Conservation (phyloP, 2,797 vertebrate species). For the Antennarius maculatus region DNA sequence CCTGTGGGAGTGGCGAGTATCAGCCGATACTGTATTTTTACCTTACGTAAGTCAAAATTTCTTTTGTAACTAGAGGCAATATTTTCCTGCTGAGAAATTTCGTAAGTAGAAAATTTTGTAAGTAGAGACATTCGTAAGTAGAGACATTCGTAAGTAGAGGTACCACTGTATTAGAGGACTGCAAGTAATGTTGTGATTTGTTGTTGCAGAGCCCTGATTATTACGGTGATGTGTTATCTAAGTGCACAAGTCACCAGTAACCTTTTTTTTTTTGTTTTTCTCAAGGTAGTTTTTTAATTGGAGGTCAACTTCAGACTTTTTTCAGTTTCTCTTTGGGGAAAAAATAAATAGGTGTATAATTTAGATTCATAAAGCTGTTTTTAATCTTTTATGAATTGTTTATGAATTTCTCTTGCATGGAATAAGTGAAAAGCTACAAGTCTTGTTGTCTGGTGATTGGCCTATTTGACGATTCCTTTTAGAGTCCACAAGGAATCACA, state of each 20-base stretch:
- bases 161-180: slow-evolving; percentile 44
- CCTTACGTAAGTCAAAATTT: too few species aligned
- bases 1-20: too few species aligned
- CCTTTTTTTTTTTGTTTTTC: slow-evolving; percentile 4
- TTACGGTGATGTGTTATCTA: slow-evolving; percentile 34
- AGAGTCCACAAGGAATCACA: slow-evolving; percentile 77
- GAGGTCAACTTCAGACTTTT: not conserved
- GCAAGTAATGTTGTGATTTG: slow-evolving; percentile 81
- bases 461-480: slow-evolving; percentile 74
- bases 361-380: slow-evolving; percentile 16
- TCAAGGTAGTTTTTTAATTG: not conserved
- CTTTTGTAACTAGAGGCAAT: too few species aligned
- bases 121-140: too few species aligned
- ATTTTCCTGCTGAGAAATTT: too few species aligned
- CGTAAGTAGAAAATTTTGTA: too few species aligned
- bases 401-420: slow-evolving; percentile 10
- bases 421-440: slow-evolving; percentile 55
- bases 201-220: slow-evolving; percentile 68
- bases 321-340: not conserved
- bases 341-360: slow-evolving; percentile 16
- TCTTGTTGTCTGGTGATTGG: slow-evolving; percentile 67
- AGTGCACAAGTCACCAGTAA: slow-evolving; percentile 10
- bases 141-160: too few species aligned
- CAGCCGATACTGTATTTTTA: too few species aligned
- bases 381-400: not conserved